Evolutionary conservation across 2,888 invertebrate genomes (phyloP), one percentile per base, ranked within the genome.

Genomic region (Matsumyia berberina): DNA sequence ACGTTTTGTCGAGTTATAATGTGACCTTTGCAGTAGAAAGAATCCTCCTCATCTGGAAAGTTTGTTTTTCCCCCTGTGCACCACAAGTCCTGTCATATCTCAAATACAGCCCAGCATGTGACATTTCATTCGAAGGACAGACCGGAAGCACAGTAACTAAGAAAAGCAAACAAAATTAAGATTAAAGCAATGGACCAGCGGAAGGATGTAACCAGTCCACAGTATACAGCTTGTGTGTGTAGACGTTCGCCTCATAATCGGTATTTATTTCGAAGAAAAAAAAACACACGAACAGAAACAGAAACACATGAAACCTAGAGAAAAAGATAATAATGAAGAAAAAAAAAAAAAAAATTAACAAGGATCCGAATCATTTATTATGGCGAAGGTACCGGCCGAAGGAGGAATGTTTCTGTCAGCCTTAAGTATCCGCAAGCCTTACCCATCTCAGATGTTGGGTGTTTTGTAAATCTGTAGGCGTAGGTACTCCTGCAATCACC

Each of bases 321-420:
- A 44, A 11, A 19, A 42, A 46, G 12, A 12, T 35, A 12, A 15
- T 33, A 19, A 62, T 44, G 39, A 53, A 12, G 12, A 6, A 11
- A 51, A 51, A 24, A 29, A 31, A 66, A 77, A 82, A 77, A 17
- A 33, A 72, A 82, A 82, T 72, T 82, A 82, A 70, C 77, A 60
- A 77, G 70, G 70, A 82, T 72, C 77, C 51, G 72, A 64, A 53
- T 66, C 77, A 60, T 64, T 82, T 77, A 77, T 82, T 77, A 77
- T 37, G 70, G 70, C 70, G 51, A 53, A 72, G 77, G 58, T 76
- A 49, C 35, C 29, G 49, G 24, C 4, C 39, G 15, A 19, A 29
- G 49, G 24, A 12, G 33, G 19, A 64, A 29, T 49, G 69, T 64
- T 64, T 35, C 39, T 49, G 62, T 57, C 62, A 64, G 42, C 19